Evolutionary conservation across 2,888 invertebrate species (phyloP).

Genomic region (Ernsta delagoae): DNA sequence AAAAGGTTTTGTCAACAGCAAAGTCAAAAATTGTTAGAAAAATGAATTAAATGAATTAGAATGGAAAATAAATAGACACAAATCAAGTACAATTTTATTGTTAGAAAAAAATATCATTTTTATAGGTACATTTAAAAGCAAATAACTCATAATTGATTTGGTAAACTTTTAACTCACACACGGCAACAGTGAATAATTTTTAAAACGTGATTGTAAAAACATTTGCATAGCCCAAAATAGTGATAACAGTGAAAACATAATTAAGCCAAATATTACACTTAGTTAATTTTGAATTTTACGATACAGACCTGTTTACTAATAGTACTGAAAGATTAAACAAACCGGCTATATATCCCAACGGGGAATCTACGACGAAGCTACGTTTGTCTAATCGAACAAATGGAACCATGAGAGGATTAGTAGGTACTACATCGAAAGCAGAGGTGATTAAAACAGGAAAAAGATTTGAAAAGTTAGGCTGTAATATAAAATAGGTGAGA

Average conservation of each 20-base stretch:
- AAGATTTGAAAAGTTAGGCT: not conserved
- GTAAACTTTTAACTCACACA: not conserved
- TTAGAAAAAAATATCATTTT: not conserved
- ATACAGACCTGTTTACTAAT: conserved; percentile 26
- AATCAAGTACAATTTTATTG: too few relatives aligned
- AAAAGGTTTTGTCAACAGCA: too few relatives aligned
- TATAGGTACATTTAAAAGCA: not conserved
- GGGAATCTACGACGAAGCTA: conserved; percentile 19
- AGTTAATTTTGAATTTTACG: conserved; percentile 31
- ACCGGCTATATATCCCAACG: conserved; percentile 15
- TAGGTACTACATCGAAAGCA: conserved; percentile 41
- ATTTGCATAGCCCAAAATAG: conserved; percentile 11
- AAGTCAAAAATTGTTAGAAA: not conserved
- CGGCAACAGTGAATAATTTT: not conserved
- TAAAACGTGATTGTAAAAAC: conserved; percentile 11
- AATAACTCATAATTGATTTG: not conserved
- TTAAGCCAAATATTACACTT: conserved; percentile 25
- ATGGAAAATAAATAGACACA: not conserved
- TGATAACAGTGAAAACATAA: conserved; percentile 1
- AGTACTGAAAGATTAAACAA: conserved; percentile 22
- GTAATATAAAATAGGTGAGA: conserved; percentile 19
- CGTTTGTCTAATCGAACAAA: conserved; percentile 23
- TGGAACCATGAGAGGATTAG: conserved; percentile 29
- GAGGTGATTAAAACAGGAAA: conserved; percentile 26
- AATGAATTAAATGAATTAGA: not conserved